Evolutionary conservation across 1,140 invertebrate genomes (phyloP).

Genomic region (Drosophila murphyi): DNA sequence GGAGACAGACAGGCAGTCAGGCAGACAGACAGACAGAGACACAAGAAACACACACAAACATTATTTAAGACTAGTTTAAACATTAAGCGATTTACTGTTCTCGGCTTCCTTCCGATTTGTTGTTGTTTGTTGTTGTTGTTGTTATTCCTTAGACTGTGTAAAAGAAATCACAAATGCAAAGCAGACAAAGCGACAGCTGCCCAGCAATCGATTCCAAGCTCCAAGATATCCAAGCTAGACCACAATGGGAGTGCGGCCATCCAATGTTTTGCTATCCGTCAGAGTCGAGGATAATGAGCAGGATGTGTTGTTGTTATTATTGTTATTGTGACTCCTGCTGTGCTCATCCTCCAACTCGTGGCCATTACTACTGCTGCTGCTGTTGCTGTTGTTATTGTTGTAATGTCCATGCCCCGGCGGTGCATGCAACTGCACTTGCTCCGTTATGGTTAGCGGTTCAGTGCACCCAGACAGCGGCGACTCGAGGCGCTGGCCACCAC

Average conservation of each 20-base stretch:
- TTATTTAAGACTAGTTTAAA: conserved; percentile 77
- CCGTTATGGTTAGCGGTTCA: conserved; percentile 65
- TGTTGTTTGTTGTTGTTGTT: conserved; percentile 29
- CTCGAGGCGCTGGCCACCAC: conserved; percentile 31
- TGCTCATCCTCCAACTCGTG: conserved; percentile 48
- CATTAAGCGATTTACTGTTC: conserved; percentile 57
- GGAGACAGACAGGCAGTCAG: too few relatives aligned
- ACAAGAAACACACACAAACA: conserved; percentile 64
- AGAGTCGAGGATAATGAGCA: conserved; percentile 80
- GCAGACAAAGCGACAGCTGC: conserved; percentile 44
- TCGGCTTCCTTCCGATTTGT: conserved; percentile 16
- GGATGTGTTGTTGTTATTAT: conserved; percentile 76
- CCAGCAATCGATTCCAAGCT: not conserved
- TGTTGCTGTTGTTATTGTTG: conserved; percentile 25
- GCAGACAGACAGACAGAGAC: conserved; percentile 22
- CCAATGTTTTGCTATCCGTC: conserved; percentile 81
- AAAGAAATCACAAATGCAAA: conserved; percentile 68
- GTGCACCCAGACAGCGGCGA: conserved; percentile 50
- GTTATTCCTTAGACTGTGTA: conserved; percentile 54
- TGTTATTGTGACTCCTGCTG: conserved; percentile 29
- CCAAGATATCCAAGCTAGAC: conserved; percentile 41
- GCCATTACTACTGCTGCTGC: conserved; percentile 17
- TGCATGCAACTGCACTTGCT: conserved; percentile 69
- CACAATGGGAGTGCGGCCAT: conserved; percentile 79
- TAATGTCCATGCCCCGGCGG: conserved; percentile 37